phyloP scores from a whole-genome alignment of 2,113 vertebrate species.

The Pagrus major region DNA sequence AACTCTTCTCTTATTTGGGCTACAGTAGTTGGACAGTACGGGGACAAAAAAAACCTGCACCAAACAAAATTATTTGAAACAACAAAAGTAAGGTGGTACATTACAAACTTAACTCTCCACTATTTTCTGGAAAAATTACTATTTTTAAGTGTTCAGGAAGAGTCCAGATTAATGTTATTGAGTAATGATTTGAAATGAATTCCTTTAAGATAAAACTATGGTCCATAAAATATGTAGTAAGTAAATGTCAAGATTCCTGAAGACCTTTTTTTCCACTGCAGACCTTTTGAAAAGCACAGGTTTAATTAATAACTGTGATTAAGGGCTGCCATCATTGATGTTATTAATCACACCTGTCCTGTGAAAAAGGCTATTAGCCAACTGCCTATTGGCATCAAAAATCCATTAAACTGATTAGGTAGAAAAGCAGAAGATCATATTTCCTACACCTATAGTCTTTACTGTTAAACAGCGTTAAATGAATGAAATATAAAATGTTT shows the following conservation, averaged over 20 bases:
- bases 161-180: neutral
- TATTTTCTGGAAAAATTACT: neutral
- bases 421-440: neutral
- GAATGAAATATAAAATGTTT: neutral
- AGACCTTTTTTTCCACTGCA: neutral
- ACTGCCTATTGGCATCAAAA: neutral
- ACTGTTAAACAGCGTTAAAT: neutral
- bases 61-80: neutral
- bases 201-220: neutral
- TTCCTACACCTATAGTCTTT: neutral
- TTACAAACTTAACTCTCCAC: too few relatives aligned
- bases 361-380: neutral
- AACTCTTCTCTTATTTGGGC: neutral
- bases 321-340: neutral
- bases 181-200: neutral
- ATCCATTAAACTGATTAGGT: neutral
- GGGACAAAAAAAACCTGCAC: neutral
- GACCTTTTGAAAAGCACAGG: neutral
- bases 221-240: neutral
- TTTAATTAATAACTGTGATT: neutral
- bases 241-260: neutral
- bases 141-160: neutral
- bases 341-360: neutral
- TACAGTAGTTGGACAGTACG: neutral
- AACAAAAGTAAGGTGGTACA: neutral